A percentile compares a stretch with the other conserved stretches of the same genome.
These are phyloP conservation scores for Salvelinus alpinus DNA, from an alignment of 2,113 vertebrate genomes.

Conservation along the genomic window DNA sequence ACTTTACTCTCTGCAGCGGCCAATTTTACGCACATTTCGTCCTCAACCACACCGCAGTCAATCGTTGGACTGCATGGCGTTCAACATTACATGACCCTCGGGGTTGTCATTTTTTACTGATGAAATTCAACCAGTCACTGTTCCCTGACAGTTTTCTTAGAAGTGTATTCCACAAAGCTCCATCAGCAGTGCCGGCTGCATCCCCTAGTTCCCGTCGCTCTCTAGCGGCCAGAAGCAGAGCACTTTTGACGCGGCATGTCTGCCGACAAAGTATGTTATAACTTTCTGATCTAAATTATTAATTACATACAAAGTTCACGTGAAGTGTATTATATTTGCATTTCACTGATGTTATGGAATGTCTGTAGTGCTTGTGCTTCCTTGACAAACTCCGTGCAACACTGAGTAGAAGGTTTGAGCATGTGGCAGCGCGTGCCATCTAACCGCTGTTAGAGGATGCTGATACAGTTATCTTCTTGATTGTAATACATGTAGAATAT, in stretches of 20 bases:
- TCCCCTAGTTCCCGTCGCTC: conserved; percentile 64
- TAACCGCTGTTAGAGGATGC: no score
- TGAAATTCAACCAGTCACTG: neutral
- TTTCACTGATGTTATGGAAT: neutral
- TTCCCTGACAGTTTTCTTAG: neutral
- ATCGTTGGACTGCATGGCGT: no score
- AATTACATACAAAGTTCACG: neutral
- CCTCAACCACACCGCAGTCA: no score
- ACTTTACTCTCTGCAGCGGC: no score
- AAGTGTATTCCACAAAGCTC: neutral
- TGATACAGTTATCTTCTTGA: neutral
- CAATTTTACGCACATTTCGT: no score
- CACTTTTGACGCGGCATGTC: no score
- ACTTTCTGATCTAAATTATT: neutral
- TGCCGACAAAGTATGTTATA: no score
- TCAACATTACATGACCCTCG: no score
- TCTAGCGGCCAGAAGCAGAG: conserved; percentile 25
- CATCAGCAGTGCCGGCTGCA: neutral
- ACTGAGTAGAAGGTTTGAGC: neutral
- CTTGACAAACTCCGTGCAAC: neutral
- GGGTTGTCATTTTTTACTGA: neutral
- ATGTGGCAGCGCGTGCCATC: no score
- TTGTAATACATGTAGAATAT: neutral
- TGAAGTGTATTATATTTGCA: neutral
- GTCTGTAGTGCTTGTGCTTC: neutral